A percentile compares a stretch with the other conserved stretches of the same genome.
Evolutionary conservation across 2,113 vertebrate genomes (phyloP).

Genomic region (Pandion haliaetus): DNA sequence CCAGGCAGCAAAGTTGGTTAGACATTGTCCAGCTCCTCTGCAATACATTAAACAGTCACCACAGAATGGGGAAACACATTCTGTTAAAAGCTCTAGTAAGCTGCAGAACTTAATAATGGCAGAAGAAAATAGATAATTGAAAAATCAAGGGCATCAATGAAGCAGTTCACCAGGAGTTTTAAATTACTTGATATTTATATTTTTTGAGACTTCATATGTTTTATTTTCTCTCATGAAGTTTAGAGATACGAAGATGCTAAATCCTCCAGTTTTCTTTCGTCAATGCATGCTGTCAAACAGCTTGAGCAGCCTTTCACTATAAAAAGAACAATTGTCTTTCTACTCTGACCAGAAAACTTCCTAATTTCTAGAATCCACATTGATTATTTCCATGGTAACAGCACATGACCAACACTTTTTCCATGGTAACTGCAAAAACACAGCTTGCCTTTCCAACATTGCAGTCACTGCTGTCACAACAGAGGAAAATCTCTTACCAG

Average conservation of each 20-base stretch:
- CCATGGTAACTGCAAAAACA: constrained; percentile 30
- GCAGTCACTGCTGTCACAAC: constrained; percentile 38
- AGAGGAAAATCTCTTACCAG: constrained; percentile 7
- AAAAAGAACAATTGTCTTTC: constrained; percentile 37
- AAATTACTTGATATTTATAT: not conserved
- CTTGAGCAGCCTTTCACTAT: not conserved
- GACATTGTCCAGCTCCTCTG: not conserved
- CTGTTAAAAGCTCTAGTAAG: not conserved
- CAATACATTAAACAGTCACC: not conserved
- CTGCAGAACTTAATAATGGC: not conserved
- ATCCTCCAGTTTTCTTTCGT: not conserved
- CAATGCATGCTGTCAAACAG: not conserved
- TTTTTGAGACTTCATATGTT: not conserved
- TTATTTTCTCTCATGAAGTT: not conserved
- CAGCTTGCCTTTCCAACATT: not conserved
- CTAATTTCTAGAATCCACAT: constrained; percentile 28
- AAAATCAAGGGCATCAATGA: not conserved
- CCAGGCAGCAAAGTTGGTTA: not conserved
- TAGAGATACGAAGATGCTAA: not conserved
- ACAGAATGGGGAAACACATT: not conserved
- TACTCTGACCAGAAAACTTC: constrained; percentile 45
- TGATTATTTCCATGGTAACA: constrained; percentile 52
- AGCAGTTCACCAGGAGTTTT: not conserved
- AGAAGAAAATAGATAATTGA: not conserved
- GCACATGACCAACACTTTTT: constrained; percentile 22